Evolutionary conservation across 1,140 invertebrate genomes (phyloP).

Genomic region (Acromyrmex echinatior): DNA sequence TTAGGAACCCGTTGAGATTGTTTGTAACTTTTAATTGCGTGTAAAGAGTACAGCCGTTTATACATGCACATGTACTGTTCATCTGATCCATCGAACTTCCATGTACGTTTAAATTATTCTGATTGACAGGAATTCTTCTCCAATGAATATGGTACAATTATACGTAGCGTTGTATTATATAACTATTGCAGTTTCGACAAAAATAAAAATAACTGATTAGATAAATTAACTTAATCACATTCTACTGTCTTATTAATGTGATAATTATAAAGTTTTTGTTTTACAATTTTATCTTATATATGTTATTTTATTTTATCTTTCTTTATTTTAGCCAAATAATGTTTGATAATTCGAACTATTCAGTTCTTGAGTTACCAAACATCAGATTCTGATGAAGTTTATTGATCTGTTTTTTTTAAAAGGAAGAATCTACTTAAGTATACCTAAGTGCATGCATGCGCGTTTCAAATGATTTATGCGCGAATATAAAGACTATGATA

Average conservation of each 20-base stretch:
- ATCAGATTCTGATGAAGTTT: neutral
- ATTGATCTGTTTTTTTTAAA: neutral
- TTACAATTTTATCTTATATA: neutral
- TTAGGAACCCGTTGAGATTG: conserved; percentile 21
- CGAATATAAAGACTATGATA: no score
- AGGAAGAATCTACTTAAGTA: no score
- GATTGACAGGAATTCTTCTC: conserved; percentile 20
- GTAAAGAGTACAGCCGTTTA: neutral
- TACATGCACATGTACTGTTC: neutral
- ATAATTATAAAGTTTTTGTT: neutral
- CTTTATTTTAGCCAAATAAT: no score
- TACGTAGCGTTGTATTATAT: conserved; percentile 9
- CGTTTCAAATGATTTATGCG: no score
- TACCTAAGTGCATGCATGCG: no score
- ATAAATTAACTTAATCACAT: neutral
- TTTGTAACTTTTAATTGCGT: conserved; percentile 46
- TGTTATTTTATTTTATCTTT: no score
- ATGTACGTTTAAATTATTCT: conserved; percentile 30
- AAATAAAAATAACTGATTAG: conserved; percentile 47
- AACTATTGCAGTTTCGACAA: conserved; percentile 13
- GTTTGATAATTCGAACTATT: neutral
- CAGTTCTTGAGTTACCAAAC: neutral
- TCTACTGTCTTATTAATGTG: neutral
- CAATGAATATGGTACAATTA: conserved; percentile 32
- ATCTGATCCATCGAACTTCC: conserved; percentile 39